Percentiles rank a stretch among this genome's conserved stretches.
Conservation (phyloP, 1,140 invertebrate genomes). For the Caenorhabditis latens region DNA sequence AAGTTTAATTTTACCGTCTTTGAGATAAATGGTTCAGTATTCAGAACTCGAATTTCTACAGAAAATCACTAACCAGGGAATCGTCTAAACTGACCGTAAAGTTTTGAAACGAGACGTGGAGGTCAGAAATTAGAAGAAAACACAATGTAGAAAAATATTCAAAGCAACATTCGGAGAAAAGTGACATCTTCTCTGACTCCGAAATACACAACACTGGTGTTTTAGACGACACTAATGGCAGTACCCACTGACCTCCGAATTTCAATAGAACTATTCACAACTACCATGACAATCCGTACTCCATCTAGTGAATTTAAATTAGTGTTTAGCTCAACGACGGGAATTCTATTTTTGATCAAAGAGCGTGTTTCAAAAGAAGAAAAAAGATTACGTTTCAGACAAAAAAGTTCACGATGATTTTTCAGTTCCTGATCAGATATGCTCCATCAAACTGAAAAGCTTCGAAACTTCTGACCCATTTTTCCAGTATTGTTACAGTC, state of each 20-base stretch:
- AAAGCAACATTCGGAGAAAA: slow-evolving; percentile 21
- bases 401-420: slow-evolving; percentile 1
- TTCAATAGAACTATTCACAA: neutral
- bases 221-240: slow-evolving; percentile 2
- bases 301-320: neutral
- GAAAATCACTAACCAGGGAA: too few relatives aligned
- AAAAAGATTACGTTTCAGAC: neutral
- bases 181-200: neutral
- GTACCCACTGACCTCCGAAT: neutral
- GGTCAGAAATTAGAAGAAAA: too few relatives aligned
- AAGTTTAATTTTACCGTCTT: neutral
- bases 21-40: too few relatives aligned
- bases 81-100: too few relatives aligned
- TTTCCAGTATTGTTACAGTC: slow-evolving; percentile 69
- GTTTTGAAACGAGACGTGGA: too few relatives aligned
- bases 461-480: slow-evolving; percentile 67
- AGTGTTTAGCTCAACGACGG: slow-evolving; percentile 6
- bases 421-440: slow-evolving; percentile 67
- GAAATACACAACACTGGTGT: neutral
- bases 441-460: slow-evolving; percentile 62
- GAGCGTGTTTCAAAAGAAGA: neutral
- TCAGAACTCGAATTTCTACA: too few relatives aligned
- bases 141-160: too few relatives aligned
- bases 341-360: slow-evolving; percentile 22
- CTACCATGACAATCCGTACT: neutral